Evolutionary conservation across 1,140 invertebrate genomes (phyloP).

Genomic region (Dinoponera quadriceps): DNA sequence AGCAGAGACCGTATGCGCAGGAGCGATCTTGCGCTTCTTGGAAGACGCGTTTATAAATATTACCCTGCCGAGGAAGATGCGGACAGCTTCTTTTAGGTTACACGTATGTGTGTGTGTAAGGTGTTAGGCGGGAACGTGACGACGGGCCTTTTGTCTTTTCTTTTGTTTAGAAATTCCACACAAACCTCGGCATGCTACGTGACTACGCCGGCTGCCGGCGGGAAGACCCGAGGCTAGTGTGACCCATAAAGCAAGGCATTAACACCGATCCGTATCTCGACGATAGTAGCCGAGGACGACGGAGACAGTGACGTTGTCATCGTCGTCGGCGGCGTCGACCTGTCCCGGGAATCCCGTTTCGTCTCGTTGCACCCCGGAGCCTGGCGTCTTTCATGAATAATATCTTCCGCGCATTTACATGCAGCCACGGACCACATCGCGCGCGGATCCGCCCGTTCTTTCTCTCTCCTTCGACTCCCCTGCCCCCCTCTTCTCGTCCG

Average conservation of each 20-base stretch:
- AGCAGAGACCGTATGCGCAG: conserved; percentile 43
- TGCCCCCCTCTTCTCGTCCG: neutral
- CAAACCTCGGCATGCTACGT: conserved; percentile 63
- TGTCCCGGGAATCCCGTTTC: conserved; percentile 75
- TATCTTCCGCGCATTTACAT: conserved; percentile 75
- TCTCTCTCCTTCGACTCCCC: neutral
- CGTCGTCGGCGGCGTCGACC: conserved; percentile 63
- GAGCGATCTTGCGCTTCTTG: conserved; percentile 51
- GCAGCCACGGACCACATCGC: conserved; percentile 26
- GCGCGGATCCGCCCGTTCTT: neutral
- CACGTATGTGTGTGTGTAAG: conserved; percentile 22
- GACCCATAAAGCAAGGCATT: conserved; percentile 75
- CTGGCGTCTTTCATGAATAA: conserved; percentile 79
- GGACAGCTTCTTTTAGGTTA: conserved; percentile 40
- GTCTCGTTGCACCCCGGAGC: conserved; percentile 74
- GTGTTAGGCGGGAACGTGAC: conserved; percentile 34
- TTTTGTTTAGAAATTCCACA: conserved; percentile 70
- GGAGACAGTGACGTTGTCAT: conserved; percentile 19
- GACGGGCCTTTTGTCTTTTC: conserved; percentile 42
- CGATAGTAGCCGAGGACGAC: neutral
- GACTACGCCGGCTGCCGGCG: conserved; percentile 58
- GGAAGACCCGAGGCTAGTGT: conserved; percentile 24
- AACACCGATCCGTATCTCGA: conserved; percentile 76
- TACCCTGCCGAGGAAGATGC: conserved; percentile 41
- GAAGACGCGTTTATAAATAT: conserved; percentile 67